A percentile compares a stretch with the other conserved stretches of the same genome.
Evolutionary conservation across 2,888 invertebrate species (phyloP).

Genomic region (Sabatieria punctata): DNA sequence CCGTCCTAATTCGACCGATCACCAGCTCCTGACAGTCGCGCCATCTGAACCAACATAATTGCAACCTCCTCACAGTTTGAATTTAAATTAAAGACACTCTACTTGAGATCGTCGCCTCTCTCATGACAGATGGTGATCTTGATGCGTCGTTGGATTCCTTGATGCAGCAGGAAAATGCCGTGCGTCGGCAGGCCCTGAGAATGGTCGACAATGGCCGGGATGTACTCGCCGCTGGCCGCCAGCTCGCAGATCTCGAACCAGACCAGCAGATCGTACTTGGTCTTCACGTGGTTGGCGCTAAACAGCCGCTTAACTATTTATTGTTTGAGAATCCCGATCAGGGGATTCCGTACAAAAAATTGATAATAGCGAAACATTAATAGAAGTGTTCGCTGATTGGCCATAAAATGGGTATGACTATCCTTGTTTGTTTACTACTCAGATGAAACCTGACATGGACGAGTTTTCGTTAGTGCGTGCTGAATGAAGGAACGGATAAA

Average conservation of each 20-base stretch:
- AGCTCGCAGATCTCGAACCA: conserved; percentile 99
- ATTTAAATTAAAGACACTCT: not conserved
- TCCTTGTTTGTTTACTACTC: no score
- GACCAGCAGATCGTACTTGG: conserved; percentile 87
- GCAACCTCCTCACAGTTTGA: not conserved
- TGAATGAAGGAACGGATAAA: no score
- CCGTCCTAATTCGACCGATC: conserved; percentile 63
- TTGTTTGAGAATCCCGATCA: no score
- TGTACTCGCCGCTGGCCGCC: conserved; percentile 54
- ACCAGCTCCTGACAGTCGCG: conserved; percentile 45
- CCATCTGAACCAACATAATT: not conserved
- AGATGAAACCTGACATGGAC: no score
- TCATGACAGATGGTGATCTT: conserved; percentile 94
- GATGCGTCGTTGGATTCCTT: conserved; percentile 92
- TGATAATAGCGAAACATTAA: no score
- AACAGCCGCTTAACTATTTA: no score
- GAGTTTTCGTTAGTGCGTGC: no score
- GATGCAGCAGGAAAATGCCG: conserved; percentile 84
- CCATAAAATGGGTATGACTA: no score
- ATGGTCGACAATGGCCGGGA: conserved; percentile 86
- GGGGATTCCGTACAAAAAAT: no score
- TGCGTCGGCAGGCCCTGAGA: conserved; percentile 87
- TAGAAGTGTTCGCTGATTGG: no score
- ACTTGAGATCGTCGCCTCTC: conserved; percentile 35
- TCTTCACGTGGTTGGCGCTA: conserved; percentile 49